Evolutionary conservation across 2,113 vertebrate species (phyloP), one percentile per base, ranked within the genome.

Genomic region (Alces alces): DNA sequence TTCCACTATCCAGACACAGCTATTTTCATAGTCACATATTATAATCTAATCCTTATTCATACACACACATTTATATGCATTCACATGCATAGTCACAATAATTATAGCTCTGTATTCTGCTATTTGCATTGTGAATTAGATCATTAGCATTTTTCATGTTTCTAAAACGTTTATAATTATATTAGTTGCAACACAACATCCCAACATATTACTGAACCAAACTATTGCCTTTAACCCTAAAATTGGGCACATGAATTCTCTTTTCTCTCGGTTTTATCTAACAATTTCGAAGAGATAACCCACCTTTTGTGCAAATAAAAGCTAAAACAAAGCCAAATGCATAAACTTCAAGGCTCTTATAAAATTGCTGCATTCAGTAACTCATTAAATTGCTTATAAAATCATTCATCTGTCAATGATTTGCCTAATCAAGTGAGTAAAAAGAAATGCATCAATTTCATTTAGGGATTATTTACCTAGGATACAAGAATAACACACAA

Each of bases 391-490:
- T 70, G 50, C 64, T 97, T 66, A 89, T 92, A 96, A 86, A 97
- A 91, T 91, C 57, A 92, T 50, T 89, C 82, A 36, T 73, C 55
- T 97, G 94, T 96, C 89, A 97, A 93, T 94, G 94, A 96, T 91
- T 97, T 97, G 89, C 61, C 91, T 96, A 97, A 89, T 25, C 55
- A 96, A 96, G 47, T 86, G 45, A 98, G 27, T 86, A 89, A 79
- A 94, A 79, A 86, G 27, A 91, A 92, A 93, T 60, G 70, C 45
- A 86, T 84, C 76, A 27, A 94, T 54, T 96, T 93, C 61, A 66
- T 25, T 89, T 54, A 55, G 58, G 94, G 93, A 95, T 97, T 96
- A 96, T 93, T 94, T 93, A 95, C 95, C 91, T 45, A 90, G 88
- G 93, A 84, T 78, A 91, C 55, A 27, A 80, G 28, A 70, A 57